phyloP scores from a whole-genome alignment of 2,797 vertebrate species.

The Denticeps clupeoides region DNA sequence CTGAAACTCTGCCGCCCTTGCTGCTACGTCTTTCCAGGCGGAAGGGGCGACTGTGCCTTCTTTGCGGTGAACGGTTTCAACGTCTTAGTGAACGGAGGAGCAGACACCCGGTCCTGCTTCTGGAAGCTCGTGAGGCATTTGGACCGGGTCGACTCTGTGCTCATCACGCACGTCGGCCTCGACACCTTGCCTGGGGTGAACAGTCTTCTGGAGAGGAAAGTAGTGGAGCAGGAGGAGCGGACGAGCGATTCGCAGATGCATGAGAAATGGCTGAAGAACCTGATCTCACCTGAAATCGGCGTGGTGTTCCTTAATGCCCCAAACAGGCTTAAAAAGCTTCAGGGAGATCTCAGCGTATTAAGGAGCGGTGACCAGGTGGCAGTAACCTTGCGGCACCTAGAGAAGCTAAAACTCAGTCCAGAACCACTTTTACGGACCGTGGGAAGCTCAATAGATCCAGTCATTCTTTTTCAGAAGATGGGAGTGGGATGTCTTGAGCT shows the following conservation, averaged over 20 bases:
- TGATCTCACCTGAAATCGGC: conserved; percentile 84
- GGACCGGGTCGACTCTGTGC: conserved; percentile 69
- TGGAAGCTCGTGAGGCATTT: conserved; percentile 77
- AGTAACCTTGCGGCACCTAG: conserved; percentile 52
- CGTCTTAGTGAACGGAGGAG: conserved; percentile 68
- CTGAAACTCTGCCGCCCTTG: conserved; percentile 70
- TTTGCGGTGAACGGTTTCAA: conserved; percentile 76
- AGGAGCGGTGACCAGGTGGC: conserved; percentile 56
- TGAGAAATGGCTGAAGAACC: conserved; percentile 68
- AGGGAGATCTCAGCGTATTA: conserved; percentile 42
- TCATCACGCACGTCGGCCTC: conserved; percentile 63
- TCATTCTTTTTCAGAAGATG: conserved; percentile 75
- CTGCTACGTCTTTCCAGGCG: conserved; percentile 76
- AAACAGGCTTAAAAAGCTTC: conserved; percentile 41
- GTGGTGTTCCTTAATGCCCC: conserved; percentile 83
- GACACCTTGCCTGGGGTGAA: conserved; percentile 69
- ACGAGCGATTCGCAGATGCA: conserved; percentile 33
- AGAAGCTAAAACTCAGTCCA: conserved; percentile 54
- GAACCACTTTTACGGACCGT: conserved; percentile 44
- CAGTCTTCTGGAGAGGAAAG: conserved; percentile 71
- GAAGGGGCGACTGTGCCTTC: conserved; percentile 70
- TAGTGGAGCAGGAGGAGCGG: conserved; percentile 52
- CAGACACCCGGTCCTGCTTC: conserved; percentile 67
- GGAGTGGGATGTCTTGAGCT: conserved; percentile 72
- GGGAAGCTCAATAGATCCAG: conserved; percentile 46